Evolutionary conservation across 2,888 invertebrate species (phyloP).

Genomic region (Epistrophella euchroma): DNA sequence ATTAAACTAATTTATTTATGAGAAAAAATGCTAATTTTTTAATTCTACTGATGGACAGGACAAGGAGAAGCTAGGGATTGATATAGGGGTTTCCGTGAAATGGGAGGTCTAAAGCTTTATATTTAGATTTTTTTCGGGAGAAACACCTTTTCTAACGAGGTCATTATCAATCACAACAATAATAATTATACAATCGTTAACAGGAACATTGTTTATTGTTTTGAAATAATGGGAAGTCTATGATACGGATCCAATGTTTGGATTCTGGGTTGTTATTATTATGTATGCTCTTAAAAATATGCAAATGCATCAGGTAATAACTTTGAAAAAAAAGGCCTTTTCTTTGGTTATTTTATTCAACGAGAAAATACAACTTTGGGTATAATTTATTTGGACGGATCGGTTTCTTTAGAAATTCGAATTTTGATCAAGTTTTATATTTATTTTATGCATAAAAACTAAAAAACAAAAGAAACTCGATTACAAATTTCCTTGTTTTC

Average conservation of each 20-base stretch:
- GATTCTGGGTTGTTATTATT: background rate
- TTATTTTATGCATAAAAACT: too few species aligned
- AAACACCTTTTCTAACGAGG: slow-evolving; percentile 17
- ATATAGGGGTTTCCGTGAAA: background rate
- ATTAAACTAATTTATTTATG: slow-evolving; percentile 25
- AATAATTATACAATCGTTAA: background rate
- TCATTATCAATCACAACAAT: slow-evolving; percentile 24
- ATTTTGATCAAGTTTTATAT: too few species aligned
- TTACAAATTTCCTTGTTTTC: too few species aligned
- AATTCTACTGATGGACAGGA: background rate
- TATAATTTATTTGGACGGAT: too few species aligned
- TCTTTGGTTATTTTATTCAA: too few species aligned
- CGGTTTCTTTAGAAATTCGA: too few species aligned
- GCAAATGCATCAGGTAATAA: too few species aligned
- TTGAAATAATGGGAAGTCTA: background rate
- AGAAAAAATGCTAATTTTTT: slow-evolving; percentile 16
- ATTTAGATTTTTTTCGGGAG: background rate
- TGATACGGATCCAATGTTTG: background rate
- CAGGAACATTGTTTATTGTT: background rate
- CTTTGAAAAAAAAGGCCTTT: too few species aligned
- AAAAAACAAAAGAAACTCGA: too few species aligned
- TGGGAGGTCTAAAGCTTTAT: background rate
- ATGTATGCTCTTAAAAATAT: too few species aligned
- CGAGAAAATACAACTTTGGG: too few species aligned
- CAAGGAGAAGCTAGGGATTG: background rate